Evolutionary conservation across 2,888 invertebrate species (phyloP).

Genomic region (Catocala sponsa): DNA sequence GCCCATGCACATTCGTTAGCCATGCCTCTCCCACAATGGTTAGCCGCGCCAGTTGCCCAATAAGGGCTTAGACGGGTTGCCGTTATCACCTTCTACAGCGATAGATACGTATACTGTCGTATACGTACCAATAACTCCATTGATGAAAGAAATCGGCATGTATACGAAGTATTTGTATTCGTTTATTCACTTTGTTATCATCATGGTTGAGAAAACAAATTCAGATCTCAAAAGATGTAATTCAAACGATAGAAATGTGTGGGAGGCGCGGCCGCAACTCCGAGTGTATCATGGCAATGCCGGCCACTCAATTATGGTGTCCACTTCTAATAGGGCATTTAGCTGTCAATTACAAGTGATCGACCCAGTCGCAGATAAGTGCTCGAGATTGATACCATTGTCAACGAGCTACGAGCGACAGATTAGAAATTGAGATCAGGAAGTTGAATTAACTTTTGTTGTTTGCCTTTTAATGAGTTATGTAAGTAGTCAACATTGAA

Average conservation of each 20-base stretch:
- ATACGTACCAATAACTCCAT: constrained; percentile 38
- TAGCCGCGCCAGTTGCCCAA: constrained; percentile 66
- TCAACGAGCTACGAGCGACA: constrained; percentile 38
- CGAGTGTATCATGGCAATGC: constrained; percentile 57
- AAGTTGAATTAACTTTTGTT: constrained; percentile 11
- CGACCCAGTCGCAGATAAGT: constrained; percentile 54
- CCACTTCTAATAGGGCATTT: constrained; percentile 73
- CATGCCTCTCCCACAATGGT: constrained; percentile 58
- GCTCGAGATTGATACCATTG: constrained; percentile 53
- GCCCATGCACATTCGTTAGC: constrained; percentile 54
- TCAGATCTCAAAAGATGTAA: constrained; percentile 50
- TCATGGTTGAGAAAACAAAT: constrained; percentile 48
- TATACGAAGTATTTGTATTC: constrained; percentile 45
- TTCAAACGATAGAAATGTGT: constrained; percentile 50
- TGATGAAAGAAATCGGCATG: constrained; percentile 44
- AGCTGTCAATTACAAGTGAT: constrained; percentile 76
- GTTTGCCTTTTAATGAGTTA: constrained; percentile 3
- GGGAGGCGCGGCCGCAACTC: constrained; percentile 55
- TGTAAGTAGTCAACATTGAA: constrained; percentile 1
- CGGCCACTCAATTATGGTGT: constrained; percentile 67
- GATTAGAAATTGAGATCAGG: constrained; percentile 31
- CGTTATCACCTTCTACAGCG: constrained; percentile 69
- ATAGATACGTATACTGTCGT: constrained; percentile 30
- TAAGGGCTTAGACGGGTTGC: constrained; percentile 66
- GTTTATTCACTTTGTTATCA: constrained; percentile 42